Evolutionary conservation across 2,797 vertebrate genomes (phyloP), one percentile per base, ranked within the genome.

Genomic region (Falco biarmicus): DNA sequence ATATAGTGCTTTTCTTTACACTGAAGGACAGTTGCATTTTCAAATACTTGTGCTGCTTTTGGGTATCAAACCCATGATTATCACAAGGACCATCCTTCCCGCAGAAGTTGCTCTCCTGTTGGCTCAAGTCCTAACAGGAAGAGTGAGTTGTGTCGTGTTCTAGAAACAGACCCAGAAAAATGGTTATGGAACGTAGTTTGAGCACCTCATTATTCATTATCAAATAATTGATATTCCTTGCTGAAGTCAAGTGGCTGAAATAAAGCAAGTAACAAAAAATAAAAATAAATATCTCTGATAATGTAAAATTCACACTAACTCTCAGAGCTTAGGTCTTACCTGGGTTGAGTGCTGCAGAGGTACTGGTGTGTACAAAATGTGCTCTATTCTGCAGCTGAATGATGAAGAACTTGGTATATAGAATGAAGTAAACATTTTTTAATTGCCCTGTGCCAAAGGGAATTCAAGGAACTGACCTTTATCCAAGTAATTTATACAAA

Each of bases 61-160:
- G 3, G 1, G 8, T 71, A 9, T 65, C 34, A 70, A 51, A 86
- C 14, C 25, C 0, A 0, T 20, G 43, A 17, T 11, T 4, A 11
- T 51, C 34, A 34, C 31, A 15, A 8, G 34, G 19, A 29, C 10
- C 5, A 1, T 15, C 15, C 10, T 39, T 69, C 41, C 13, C 11
- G 9, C 13, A 54, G 50, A 73, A 64, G 25, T 24, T 41, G 20
- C 12, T 77, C 32, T 77, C 19, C 25, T 53, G 16, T 48, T 2
- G 1, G 32, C 21, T 60, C 28, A 60, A 7, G 16, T 56, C 41
- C 17, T 56, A 15, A 24, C 12, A 56, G 59, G 54, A 31, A 15
- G 28, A 63, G 15, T 0, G 6, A 32, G 8, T 73, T 83, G 39
- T 77, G 10, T 53, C 15, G 8, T 0, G 0, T 53, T 65, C 19